Conservation (phyloP, 1,140 invertebrate species). For the Brachionus angularis region DNA sequence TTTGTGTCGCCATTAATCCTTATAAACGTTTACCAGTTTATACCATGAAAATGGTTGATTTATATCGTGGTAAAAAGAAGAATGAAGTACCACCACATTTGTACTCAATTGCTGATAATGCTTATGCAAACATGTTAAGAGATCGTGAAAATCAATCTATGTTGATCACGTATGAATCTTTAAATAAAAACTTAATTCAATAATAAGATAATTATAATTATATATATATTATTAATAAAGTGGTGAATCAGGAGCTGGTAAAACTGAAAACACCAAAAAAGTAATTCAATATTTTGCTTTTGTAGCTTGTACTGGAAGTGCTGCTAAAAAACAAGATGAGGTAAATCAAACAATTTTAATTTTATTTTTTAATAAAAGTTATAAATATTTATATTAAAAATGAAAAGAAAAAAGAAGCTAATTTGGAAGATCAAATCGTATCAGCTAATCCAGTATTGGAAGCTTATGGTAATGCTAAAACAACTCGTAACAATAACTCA, state of each 20-base stretch:
- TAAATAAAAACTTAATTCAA: constrained; percentile 31
- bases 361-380: neutral
- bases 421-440: constrained; percentile 90
- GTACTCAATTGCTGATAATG: constrained; percentile 98
- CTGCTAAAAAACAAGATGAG: constrained; percentile 10
- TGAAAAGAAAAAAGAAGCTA: constrained; percentile 37
- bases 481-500: constrained; percentile 98
- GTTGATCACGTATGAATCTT: constrained; percentile 62
- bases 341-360: neutral
- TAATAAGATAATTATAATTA: no score
- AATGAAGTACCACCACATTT: constrained; percentile 99
- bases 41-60: constrained; percentile 84
- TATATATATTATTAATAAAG: constrained; percentile 46
- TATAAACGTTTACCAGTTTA: constrained; percentile 99
- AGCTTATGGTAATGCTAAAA: constrained; percentile 99
- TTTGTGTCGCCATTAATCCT: constrained; percentile 99
- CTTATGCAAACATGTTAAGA: constrained; percentile 95
- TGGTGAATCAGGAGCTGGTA: constrained; percentile 66
- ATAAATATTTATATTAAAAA: no score
- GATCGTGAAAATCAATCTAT: constrained; percentile 49
- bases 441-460: constrained; percentile 98
- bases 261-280: constrained; percentile 68
- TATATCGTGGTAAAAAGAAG: constrained; percentile 97
- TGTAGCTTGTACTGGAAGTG: constrained; percentile 57
- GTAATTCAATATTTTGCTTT: constrained; percentile 67